phyloP scores from a whole-genome alignment of 2,113 vertebrate species.

The Oncorhynchus masou region DNA sequence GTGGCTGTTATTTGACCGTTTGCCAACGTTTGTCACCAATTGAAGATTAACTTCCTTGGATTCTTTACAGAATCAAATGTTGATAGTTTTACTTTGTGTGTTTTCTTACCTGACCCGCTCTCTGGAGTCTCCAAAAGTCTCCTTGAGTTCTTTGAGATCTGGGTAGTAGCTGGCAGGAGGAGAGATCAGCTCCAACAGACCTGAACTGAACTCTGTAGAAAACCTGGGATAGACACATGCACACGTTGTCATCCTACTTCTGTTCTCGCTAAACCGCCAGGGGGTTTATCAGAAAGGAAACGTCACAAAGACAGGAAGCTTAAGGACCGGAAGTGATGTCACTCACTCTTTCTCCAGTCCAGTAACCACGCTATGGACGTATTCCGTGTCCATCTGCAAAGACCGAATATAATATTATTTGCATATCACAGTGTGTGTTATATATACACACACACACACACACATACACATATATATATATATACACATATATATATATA shows the following conservation, averaged over 20 bases:
- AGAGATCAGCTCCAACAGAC: conserved; percentile 94
- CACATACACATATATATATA: too few relatives aligned
- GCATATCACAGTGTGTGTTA: too few relatives aligned
- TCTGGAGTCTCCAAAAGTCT: conserved; percentile 96
- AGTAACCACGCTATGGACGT: conserved; percentile 86
- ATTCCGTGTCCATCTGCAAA: conserved; percentile 88
- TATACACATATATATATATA: too few relatives aligned
- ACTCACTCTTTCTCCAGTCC: conserved; percentile 96
- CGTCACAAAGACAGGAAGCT: not conserved
- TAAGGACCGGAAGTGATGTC: not conserved
- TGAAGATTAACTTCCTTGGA: too few relatives aligned
- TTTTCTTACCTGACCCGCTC: conserved; percentile 88
- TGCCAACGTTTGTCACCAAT: too few relatives aligned
- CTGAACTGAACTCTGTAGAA: conserved; percentile 90
- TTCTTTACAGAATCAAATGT: too few relatives aligned
- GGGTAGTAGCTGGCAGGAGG: conserved; percentile 92
- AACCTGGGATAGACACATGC: conserved; percentile 74
- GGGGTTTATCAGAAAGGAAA: not conserved
- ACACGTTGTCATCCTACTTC: not conserved
- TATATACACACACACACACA: too few relatives aligned
- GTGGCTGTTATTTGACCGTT: too few relatives aligned
- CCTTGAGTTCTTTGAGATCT: conserved; percentile 89
- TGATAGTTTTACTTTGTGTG: not conserved
- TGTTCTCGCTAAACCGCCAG: not conserved
- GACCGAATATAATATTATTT: too few relatives aligned